Evolutionary conservation across 2,888 invertebrate genomes (phyloP).

Genomic region (Marronus borbonicus): DNA sequence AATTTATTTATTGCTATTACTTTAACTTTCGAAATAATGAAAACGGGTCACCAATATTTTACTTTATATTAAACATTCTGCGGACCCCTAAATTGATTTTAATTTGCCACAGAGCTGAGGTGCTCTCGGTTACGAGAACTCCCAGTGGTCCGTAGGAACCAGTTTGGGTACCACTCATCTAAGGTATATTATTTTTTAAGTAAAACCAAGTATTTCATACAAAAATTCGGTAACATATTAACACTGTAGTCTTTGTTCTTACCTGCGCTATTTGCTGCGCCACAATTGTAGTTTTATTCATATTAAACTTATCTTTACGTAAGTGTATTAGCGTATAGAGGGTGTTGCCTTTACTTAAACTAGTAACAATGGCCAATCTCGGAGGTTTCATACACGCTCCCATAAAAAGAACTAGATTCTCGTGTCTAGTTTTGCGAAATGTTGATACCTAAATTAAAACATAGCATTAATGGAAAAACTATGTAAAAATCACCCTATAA

Average conservation of each 20-base stretch:
- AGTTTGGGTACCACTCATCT: no score
- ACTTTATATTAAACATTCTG: no score
- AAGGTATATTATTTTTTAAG: no score
- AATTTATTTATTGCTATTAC: no score
- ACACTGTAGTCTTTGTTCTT: slow-evolving; percentile 44
- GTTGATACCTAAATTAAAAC: slow-evolving; percentile 82
- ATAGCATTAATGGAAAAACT: slow-evolving; percentile 15
- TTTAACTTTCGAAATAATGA: no score
- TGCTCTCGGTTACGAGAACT: no score
- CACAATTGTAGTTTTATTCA: slow-evolving; percentile 92
- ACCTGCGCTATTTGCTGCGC: slow-evolving; percentile 98
- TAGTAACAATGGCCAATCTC: slow-evolving; percentile 95
- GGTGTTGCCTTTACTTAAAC: slow-evolving; percentile 96
- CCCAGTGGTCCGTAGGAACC: no score
- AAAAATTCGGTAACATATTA: no score
- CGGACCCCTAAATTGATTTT: no score
- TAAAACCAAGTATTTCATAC: no score
- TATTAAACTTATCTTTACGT: slow-evolving; percentile 93
- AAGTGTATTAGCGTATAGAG: slow-evolving; percentile 94
- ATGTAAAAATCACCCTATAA: slow-evolving; percentile 26
- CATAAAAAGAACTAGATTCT: slow-evolving; percentile 98
- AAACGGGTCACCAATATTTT: no score
- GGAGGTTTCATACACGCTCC: slow-evolving; percentile 99
- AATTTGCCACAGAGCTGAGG: no score
- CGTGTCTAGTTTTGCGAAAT: slow-evolving; percentile 97